Evolutionary conservation across 2,113 vertebrate species (phyloP), one percentile per base, ranked within the genome.

Genomic region (Megaptera novaeangliae): DNA sequence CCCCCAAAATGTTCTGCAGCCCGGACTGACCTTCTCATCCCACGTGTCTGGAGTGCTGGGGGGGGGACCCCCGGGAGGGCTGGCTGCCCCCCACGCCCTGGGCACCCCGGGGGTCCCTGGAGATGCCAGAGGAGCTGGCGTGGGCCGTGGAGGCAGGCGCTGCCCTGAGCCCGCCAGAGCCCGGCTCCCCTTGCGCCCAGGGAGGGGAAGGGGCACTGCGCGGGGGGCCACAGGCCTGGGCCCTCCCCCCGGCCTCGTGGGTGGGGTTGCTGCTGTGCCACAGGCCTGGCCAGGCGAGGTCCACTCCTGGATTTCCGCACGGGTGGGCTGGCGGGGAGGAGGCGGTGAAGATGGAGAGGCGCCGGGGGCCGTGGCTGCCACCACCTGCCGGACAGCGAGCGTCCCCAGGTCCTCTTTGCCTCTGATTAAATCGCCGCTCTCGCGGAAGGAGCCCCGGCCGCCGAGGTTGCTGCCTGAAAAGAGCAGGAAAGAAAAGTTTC

Each of bases 251-350:
- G 44, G 63, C 55, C 4, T 78, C 0, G 2, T 25, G 18, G 17
- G 10, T 25, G 27, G 34, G 12, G 14, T 29, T 15, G 55, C 18
- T 1, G 36, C 46, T 11, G 41, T 8, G 29, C 39, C 23, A n/a
- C 75, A 88, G 97, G 89, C 94, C 0, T 0, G 74, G 88, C 87
- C 87, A 61, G 85, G 46, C 23, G 41, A 85, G 82, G 84, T 10
- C 7, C 68, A 15, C 57, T 95, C 95, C 98, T 78, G 91, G 91
- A 61, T 97, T 98, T 97, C 96, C 25, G 68, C 68, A 52, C 63
- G 57, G 88, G 81, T 96, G 94, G 96, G 66, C 80, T 82, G 83
- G 63, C 74, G 93, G 88, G 68, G 78, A 34, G 94, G 80, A 95
- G 96, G 95, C 20, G 94, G 94, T 94, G 97, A 41, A 61, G 27